Percentiles rank a stretch among this genome's conserved stretches.
These are phyloP conservation scores for Willowsia nigromaculata DNA, from an alignment of 2,888 invertebrate genomes.

Conservation along the genomic window DNA sequence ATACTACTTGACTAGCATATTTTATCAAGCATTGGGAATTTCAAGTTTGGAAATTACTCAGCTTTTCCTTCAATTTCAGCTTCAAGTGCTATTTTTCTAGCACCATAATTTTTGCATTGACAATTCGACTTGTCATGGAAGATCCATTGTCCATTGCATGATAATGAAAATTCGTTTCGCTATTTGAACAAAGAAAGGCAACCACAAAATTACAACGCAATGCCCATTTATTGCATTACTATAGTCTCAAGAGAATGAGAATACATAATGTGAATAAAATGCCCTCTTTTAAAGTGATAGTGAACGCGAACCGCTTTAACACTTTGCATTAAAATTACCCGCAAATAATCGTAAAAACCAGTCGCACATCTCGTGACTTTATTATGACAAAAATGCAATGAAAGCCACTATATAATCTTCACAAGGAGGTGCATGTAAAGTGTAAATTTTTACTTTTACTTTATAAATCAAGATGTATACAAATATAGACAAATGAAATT, in stretches of 20 bases:
- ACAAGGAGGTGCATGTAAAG: not conserved
- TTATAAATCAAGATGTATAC: no score
- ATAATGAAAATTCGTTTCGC: slow-evolving; percentile 10
- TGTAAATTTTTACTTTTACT: not conserved
- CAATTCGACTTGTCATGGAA: not conserved
- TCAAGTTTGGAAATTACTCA: not conserved
- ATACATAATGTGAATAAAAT: not conserved
- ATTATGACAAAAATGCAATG: not conserved
- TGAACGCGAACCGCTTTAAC: not conserved
- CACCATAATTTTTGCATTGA: not conserved
- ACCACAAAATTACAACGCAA: slow-evolving; percentile 38
- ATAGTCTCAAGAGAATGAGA: not conserved
- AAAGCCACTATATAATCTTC: not conserved
- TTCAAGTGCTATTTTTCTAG: not conserved
- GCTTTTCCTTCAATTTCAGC: not conserved
- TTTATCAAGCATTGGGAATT: not conserved
- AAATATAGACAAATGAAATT: no score
- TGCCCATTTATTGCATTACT: slow-evolving; percentile 4
- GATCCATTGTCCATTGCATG: not conserved
- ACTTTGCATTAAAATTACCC: not conserved
- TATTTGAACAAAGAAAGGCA: slow-evolving; percentile 46
- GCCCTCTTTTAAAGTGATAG: not conserved
- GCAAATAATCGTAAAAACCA: not conserved
- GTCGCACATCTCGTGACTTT: not conserved
- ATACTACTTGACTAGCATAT: not conserved